phyloP scores from a whole-genome alignment of 2,797 vertebrate genomes.

The Acipenser oxyrinchus region DNA sequence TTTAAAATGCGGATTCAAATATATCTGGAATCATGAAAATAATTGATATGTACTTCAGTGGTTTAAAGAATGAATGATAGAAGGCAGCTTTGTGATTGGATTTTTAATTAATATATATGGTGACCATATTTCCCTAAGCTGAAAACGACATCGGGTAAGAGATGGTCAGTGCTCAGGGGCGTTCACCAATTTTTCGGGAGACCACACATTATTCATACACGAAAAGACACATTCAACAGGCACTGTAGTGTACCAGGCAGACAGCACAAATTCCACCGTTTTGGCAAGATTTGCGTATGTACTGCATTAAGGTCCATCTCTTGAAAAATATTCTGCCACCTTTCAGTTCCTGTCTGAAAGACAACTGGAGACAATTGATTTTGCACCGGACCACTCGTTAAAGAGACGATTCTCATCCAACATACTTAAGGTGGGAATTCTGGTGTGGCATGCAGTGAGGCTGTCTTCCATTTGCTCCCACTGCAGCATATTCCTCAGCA shows the following conservation, averaged over 20 bases:
- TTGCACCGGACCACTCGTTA: neutral
- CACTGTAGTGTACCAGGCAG: no score
- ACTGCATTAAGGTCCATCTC: neutral
- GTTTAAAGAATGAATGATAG: neutral
- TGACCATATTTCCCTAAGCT: no score
- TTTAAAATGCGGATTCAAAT: neutral
- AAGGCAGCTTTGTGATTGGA: neutral
- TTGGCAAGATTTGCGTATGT: neutral
- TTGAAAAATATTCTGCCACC: neutral
- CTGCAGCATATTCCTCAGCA: neutral
- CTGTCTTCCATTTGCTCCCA: neutral
- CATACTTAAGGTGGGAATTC: slow-evolving; percentile 1
- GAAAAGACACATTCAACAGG: no score
- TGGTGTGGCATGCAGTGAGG: neutral
- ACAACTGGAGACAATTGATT: neutral
- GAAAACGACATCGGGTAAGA: no score
- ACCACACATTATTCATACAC: no score
- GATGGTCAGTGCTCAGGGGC: no score
- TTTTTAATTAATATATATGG: neutral
- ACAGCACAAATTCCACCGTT: no score
- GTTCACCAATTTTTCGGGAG: no score
- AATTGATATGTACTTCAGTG: neutral
- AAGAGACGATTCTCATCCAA: neutral
- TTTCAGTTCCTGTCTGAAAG: neutral
- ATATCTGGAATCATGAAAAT: neutral